Base-by-base conservation (phyloP, 2,113 vertebrate species). In the Chaenocephalus aceratus region DNA sequence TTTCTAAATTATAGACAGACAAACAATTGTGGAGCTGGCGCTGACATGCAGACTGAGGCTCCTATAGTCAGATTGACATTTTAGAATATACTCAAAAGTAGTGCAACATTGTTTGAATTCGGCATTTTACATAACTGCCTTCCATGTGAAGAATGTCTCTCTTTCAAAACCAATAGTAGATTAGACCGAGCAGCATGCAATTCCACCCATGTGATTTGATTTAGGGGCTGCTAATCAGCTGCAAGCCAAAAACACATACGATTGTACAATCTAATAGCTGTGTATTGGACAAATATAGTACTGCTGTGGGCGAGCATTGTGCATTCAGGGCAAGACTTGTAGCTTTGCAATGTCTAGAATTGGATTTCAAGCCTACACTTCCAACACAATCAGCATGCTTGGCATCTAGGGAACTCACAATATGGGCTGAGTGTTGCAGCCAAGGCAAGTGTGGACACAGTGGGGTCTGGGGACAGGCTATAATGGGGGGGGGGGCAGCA, bases 131-230 rank as follows among this genome's bases (percentile, higher is more conserved):
- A 63, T 65, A 83, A 75, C 77, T 3, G 41, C 61, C 7, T 6
- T 59, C 44, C 66, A 75, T 0, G 1, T 74, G 64, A 78, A 73
- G 66, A 88, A 88, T 70, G 76, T 8, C 5, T 21, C 65, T 2
- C 21, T 75, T 75, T 79, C n/a, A 59, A 83, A 87, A 85, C 65
- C 75, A 82, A 74, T 59, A 62, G 66, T 75, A 79, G 77, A 85
- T 86, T 71, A 74, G 21, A 44, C 60, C 1, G 15, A 51, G 58
- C 58, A 61, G 68, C 10, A 23, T 59, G 82, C 69, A 46, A 68
- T 45, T 86, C 73, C 75, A 75, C 75, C 34, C 90, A 89, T 90
- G 86, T 89, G 88, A 89, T 85, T 78, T 52, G 80, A 87, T 85
- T 85, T 86, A 87, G 69, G 59, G 54, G 48, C 57, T 23, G 54